phyloP scores from a whole-genome alignment of 2,797 vertebrate genomes.

The Neostethus bicornis region DNA sequence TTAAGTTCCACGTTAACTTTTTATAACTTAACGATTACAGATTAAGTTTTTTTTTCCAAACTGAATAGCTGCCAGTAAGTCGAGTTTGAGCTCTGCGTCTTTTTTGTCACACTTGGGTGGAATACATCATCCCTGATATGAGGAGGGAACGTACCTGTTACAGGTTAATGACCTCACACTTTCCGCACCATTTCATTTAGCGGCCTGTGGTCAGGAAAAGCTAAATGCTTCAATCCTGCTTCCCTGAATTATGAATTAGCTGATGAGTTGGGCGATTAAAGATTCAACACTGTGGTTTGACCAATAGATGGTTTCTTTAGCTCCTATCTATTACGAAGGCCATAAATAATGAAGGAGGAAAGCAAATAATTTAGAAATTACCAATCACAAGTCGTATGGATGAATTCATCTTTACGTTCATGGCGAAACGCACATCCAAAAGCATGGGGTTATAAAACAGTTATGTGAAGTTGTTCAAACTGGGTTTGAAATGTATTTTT shows the following conservation, averaged over 20 bases:
- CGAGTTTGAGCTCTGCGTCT: slow-evolving; percentile 45
- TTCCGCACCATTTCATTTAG: slow-evolving; percentile 81
- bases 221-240: slow-evolving; percentile 72
- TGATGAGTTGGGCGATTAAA: slow-evolving; percentile 77
- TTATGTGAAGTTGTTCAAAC: too few species aligned
- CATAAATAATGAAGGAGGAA: slow-evolving; percentile 79
- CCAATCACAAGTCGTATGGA: slow-evolving; percentile 58
- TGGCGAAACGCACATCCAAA: slow-evolving; percentile 27
- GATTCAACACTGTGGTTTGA: slow-evolving; percentile 64
- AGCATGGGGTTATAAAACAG: slow-evolving; percentile 11
- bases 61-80: slow-evolving; percentile 22
- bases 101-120: slow-evolving; percentile 71
- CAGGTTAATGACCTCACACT: slow-evolving; percentile 82
- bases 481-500: slow-evolving; percentile 1
- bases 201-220: slow-evolving; percentile 69
- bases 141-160: slow-evolving; percentile 73
- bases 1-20: slow-evolving; percentile 72
- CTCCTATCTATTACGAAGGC: slow-evolving; percentile 65
- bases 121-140: slow-evolving; percentile 72
- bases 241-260: slow-evolving; percentile 83
- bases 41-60: slow-evolving; percentile 58
- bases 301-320: slow-evolving; percentile 53
- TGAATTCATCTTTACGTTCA: slow-evolving; percentile 35
- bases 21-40: slow-evolving; percentile 63
- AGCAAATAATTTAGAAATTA: slow-evolving; percentile 73